Percentiles rank a stretch among this genome's conserved stretches.
These are phyloP conservation scores for Athalia cordata DNA, from an alignment of 2,888 invertebrate genomes.

Conservation along the genomic window DNA sequence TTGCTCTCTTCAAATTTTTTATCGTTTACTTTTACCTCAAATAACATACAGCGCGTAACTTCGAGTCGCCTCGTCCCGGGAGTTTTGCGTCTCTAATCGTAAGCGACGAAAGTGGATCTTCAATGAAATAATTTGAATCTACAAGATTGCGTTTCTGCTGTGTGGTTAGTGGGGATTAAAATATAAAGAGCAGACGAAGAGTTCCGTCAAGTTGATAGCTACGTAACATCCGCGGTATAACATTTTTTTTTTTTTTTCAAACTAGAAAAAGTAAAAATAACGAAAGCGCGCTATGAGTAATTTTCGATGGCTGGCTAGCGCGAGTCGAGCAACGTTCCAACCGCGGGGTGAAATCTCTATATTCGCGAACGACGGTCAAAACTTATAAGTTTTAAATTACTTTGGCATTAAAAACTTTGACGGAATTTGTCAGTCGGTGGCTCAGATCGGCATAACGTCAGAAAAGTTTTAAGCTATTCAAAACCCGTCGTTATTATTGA, in stretches of 20 bases:
- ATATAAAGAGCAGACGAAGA: not conserved
- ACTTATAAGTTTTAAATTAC: slow-evolving; percentile 53
- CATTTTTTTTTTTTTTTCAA: no score
- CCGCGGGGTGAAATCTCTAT: no score
- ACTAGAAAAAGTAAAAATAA: no score
- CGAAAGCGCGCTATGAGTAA: no score
- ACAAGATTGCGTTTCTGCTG: slow-evolving; percentile 10
- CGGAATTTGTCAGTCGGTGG: slow-evolving; percentile 68
- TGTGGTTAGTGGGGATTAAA: not conserved
- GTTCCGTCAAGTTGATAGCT: slow-evolving; percentile 9
- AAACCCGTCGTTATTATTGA: slow-evolving; percentile 18
- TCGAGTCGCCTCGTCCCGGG: no score
- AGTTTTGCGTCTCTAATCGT: no score
- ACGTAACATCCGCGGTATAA: no score
- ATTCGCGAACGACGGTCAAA: not conserved
- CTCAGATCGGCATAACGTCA: slow-evolving; percentile 38
- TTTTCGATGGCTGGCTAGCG: not conserved
- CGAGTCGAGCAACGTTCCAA: not conserved
- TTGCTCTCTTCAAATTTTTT: not conserved
- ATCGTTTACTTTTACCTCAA: not conserved
- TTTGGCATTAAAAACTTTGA: slow-evolving; percentile 70
- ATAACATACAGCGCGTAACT: not conserved
- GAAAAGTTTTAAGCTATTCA: slow-evolving; percentile 30
- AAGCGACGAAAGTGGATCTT: not conserved
- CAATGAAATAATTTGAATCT: slow-evolving; percentile 39